Evolutionary conservation across 2,888 invertebrate genomes (phyloP), one percentile per base, ranked within the genome.

Genomic region (Eurytoma adleriae): DNA sequence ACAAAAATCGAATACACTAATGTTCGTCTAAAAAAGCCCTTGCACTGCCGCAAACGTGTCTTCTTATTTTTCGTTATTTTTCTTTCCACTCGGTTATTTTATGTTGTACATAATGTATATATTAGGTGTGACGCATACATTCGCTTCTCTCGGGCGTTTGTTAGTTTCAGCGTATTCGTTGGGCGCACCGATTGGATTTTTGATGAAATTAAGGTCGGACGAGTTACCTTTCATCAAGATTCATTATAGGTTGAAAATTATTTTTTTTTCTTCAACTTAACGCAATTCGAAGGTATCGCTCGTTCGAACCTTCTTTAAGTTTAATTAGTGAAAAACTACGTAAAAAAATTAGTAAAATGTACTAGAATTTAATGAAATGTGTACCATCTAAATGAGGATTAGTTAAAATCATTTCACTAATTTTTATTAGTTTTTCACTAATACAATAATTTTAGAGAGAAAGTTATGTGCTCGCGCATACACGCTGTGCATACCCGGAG

Each of bases 1-100:
- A 86, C 80, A 85, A 87, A 24, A 86, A 86, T 85, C 81, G 84
- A 85, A 85, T 85, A 86, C 84, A 84, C 83, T 85, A 85, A 84
- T 81, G 80, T 84, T 84, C 83, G 82, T 82, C 81, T 82, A 82
- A 84, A 85, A 81, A 84, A 84, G 75, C 83, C 67, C 73, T 78
- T 79, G 70, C 77, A 50, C 64, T 40, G 27, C 24, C 66, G 64
- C 54, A 64, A 56, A 79, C 77, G 83, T 83, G 54, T 80, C 16
- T 64, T 78, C 18, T 56, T 77, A 20, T 18, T 27, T 14, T 52
- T 67, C 27, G 12, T 66, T 66, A 40, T 2, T 62, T 62, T 56
- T 18, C 27, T 40, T 68, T 67, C 18, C 18, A 50, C 13, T 61
- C 40, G 14, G 24, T 61, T 14, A 24, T 71, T 48, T 50, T 5